These are phyloP conservation scores for Melikaiella ostensackeni DNA, from an alignment of 2,888 invertebrate genomes.

Conservation along the genomic window DNA sequence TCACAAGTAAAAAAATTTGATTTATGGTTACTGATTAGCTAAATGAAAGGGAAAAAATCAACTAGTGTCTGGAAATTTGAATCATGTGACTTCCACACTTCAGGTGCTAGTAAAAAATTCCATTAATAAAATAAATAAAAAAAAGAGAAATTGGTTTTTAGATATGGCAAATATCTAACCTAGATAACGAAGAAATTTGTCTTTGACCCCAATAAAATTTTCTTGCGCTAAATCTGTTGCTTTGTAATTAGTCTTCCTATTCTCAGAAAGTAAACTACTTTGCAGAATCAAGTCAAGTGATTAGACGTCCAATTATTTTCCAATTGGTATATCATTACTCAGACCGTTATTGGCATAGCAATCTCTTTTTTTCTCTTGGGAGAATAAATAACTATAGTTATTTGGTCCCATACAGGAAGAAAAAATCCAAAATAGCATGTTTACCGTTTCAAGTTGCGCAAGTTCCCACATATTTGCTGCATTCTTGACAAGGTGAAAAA, in stretches of 20 bases:
- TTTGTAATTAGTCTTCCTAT: not conserved
- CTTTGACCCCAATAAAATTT: not conserved
- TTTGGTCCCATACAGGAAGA: not conserved
- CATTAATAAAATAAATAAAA: no score
- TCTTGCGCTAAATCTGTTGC: not conserved
- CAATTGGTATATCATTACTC: constrained; percentile 32
- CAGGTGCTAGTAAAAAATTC: no score
- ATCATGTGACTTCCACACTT: no score
- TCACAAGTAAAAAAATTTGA: no score
- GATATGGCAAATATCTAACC: not conserved
- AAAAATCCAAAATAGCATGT: constrained; percentile 17
- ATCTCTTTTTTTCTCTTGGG: constrained; percentile 3
- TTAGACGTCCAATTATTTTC: constrained; percentile 33
- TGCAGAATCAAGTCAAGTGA: constrained; percentile 17
- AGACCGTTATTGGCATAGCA: constrained; percentile 20
- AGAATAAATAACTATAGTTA: not conserved
- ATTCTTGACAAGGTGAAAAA: constrained; percentile 37
- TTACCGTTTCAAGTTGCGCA: not conserved
- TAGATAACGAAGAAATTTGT: not conserved
- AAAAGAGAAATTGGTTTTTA: no score
- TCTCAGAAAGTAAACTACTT: constrained; percentile 15
- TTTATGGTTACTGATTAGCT: no score
- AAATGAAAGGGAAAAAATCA: no score
- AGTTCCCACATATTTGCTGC: constrained; percentile 8
- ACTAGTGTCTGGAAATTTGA: no score